Evolutionary conservation across 2,888 invertebrate species (phyloP).

Genomic region (Brenthis hecate): DNA sequence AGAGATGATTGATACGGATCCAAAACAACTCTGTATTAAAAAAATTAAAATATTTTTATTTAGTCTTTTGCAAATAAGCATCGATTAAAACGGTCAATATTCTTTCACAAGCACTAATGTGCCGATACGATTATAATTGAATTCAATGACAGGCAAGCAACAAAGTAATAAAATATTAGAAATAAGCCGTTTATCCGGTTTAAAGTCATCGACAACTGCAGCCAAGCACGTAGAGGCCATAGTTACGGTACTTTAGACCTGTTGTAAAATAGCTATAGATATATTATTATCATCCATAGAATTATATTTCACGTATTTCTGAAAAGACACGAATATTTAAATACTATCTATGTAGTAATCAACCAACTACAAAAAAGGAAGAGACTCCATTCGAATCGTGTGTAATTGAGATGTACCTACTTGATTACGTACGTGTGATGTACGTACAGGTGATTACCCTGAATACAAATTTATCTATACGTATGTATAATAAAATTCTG

Average conservation of each 20-base stretch:
- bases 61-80: neutral
- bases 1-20: neutral
- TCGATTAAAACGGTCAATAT: no score
- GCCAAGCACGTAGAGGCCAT: constrained; percentile 54
- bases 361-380: neutral
- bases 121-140: constrained; percentile 38
- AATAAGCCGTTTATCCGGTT: constrained; percentile 49
- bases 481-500: no score
- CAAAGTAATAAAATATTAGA: constrained; percentile 53
- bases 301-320: constrained; percentile 7
- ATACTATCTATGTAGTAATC: neutral
- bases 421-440: no score
- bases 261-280: constrained; percentile 32
- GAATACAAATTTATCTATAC: no score
- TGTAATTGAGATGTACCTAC: no score
- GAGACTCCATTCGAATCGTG: no score
- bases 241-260: constrained; percentile 64
- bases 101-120: no score
- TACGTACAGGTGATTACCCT: no score
- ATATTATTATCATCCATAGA: constrained; percentile 5
- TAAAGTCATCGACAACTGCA: constrained; percentile 41
- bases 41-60: neutral
- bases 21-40: neutral
- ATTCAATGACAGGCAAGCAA: constrained; percentile 53
- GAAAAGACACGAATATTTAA: constrained; percentile 7